A percentile compares a stretch with the other conserved stretches of the same genome.
Conservation (phyloP, 2,888 invertebrate genomes). For the Chaitophorus viminalis region DNA sequence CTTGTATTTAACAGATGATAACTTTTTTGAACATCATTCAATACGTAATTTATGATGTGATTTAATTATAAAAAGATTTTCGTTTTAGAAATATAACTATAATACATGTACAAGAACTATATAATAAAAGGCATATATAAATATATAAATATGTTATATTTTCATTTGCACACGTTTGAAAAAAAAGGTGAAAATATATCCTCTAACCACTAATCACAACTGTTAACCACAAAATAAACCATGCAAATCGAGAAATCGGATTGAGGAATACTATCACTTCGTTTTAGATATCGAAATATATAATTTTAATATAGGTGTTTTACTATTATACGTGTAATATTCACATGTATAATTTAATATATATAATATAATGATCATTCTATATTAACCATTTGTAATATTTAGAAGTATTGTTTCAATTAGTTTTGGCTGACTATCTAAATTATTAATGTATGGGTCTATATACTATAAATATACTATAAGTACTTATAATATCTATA, state of each 20-base stretch:
- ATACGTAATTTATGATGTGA: background rate
- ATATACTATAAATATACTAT: too few relatives aligned
- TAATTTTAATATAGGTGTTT: too few relatives aligned
- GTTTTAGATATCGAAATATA: constrained; percentile 4
- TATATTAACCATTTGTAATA: too few relatives aligned
- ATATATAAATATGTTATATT: background rate
- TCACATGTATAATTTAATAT: background rate
- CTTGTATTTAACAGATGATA: too few relatives aligned
- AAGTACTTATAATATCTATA: too few relatives aligned
- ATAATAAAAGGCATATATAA: background rate
- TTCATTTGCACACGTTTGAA: background rate
- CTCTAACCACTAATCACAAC: constrained; percentile 21
- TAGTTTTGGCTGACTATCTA: too few relatives aligned
- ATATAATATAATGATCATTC: background rate
- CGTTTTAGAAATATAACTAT: background rate
- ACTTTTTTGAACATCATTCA: background rate
- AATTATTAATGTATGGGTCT: too few relatives aligned
- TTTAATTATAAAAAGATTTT: background rate
- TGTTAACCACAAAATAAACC: constrained; percentile 30
- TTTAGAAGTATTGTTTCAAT: too few relatives aligned
- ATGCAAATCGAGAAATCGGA: constrained; percentile 31
- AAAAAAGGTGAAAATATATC: background rate
- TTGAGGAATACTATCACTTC: background rate
- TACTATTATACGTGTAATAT: too few relatives aligned
- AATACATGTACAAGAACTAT: background rate